A percentile compares a stretch with the other conserved stretches of the same genome.
phyloP scores from a whole-genome alignment of 2,888 invertebrate species.

The Beris chalybata region DNA sequence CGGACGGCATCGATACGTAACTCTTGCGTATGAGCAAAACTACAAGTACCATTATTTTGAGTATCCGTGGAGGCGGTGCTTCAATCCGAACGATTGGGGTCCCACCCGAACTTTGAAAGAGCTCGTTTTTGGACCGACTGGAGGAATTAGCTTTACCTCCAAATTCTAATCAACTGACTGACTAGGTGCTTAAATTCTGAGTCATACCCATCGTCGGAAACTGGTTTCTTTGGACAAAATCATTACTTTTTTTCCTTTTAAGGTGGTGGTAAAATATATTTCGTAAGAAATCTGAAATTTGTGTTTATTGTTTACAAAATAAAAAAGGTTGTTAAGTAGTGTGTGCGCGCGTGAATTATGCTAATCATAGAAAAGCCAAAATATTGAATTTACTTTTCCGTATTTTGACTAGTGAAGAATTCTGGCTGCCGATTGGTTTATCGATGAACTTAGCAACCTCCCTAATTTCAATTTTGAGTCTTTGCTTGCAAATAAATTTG shows the following conservation, averaged over 20 bases:
- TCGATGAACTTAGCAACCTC: too few relatives aligned
- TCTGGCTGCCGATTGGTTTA: too few relatives aligned
- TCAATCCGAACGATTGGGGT: constrained; percentile 16
- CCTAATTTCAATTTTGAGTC: too few relatives aligned
- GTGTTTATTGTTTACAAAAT: neutral
- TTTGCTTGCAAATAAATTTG: too few relatives aligned
- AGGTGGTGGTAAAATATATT: neutral
- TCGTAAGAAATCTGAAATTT: too few relatives aligned
- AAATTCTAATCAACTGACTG: neutral
- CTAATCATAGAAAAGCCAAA: too few relatives aligned
- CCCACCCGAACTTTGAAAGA: constrained; percentile 12
- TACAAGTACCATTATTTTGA: constrained; percentile 22
- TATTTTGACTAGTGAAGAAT: too few relatives aligned
- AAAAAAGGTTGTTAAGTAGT: neutral
- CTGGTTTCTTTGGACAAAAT: neutral
- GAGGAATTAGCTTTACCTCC: neutral
- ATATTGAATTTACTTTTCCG: too few relatives aligned
- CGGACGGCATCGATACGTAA: constrained; percentile 4
- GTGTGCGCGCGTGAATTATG: too few relatives aligned
- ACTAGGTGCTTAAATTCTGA: neutral
- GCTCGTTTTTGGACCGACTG: constrained; percentile 9
- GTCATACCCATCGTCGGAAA: neutral
- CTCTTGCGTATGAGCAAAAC: constrained; percentile 15
- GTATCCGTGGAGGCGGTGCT: constrained; percentile 22
- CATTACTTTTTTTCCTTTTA: too few relatives aligned